These are phyloP conservation scores for Crotophaga sulcirostris DNA, from an alignment of 2,113 vertebrate genomes.

Conservation along the genomic window DNA sequence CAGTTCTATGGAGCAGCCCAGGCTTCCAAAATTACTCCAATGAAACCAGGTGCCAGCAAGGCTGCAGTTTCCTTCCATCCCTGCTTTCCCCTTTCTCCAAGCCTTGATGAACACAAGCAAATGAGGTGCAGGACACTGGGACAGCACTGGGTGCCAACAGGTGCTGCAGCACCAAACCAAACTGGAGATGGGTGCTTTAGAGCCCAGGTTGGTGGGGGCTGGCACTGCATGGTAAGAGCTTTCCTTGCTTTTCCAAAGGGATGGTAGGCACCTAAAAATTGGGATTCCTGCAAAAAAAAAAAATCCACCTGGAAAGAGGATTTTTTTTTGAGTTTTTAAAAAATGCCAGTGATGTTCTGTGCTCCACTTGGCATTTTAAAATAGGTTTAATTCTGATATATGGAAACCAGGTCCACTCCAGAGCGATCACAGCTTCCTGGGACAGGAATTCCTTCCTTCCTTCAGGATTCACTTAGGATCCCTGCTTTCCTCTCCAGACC, in stretches of 20 bases:
- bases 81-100: fast-evolving
- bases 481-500: background rate
- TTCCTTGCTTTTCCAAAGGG: background rate
- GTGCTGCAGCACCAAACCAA: background rate
- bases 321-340: no score
- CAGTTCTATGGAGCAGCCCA: background rate
- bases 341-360: fast-evolving
- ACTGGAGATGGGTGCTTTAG: fast-evolving
- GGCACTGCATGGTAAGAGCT: background rate
- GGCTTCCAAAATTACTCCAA: background rate
- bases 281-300: background rate
- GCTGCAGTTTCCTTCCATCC: background rate
- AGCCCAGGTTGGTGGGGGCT: no score
- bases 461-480: background rate
- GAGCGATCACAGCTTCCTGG: fast-evolving
- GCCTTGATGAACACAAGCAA: fast-evolving
- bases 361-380: fast-evolving
- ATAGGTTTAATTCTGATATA: background rate
- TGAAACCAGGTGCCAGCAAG: fast-evolving
- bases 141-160: background rate
- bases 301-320: fast-evolving
- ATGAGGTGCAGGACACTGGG: fast-evolving
- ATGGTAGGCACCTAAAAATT: fast-evolving
- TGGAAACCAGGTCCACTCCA: fast-evolving
- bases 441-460: no score